Conservation (phyloP, 2,888 invertebrate species). For the Stenodera caucasica region DNA sequence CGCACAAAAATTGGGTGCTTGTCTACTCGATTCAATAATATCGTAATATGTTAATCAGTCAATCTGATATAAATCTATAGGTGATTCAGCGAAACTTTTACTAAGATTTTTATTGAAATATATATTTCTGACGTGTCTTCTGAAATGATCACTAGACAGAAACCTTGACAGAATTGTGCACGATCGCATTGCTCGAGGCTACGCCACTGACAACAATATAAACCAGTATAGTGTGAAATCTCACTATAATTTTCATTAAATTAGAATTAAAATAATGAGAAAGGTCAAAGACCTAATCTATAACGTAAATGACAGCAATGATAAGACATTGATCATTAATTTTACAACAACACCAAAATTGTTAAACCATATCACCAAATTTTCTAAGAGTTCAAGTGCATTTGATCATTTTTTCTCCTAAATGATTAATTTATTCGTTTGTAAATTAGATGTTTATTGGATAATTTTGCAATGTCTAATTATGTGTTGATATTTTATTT, state of each 20-base stretch:
- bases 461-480: not conserved
- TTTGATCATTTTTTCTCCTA: not conserved
- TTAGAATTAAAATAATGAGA: not conserved
- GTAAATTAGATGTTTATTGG: not conserved
- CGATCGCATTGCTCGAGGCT: too few relatives aligned
- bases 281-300: conserved; percentile 1
- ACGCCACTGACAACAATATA: too few relatives aligned
- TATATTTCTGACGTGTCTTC: too few relatives aligned
- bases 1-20: too few relatives aligned
- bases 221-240: not conserved
- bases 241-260: not conserved
- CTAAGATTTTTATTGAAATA: too few relatives aligned
- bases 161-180: too few relatives aligned
- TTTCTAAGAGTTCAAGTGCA: not conserved
- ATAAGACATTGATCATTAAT: not conserved
- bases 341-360: not conserved
- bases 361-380: not conserved
- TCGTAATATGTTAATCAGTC: too few relatives aligned
- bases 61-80: too few relatives aligned
- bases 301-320: not conserved
- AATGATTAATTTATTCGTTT: not conserved
- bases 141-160: too few relatives aligned
- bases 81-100: too few relatives aligned
- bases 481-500: not conserved
- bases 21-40: too few relatives aligned